phyloP scores from a whole-genome alignment of 2,888 invertebrate species.

The Autographa pulchrina region DNA sequence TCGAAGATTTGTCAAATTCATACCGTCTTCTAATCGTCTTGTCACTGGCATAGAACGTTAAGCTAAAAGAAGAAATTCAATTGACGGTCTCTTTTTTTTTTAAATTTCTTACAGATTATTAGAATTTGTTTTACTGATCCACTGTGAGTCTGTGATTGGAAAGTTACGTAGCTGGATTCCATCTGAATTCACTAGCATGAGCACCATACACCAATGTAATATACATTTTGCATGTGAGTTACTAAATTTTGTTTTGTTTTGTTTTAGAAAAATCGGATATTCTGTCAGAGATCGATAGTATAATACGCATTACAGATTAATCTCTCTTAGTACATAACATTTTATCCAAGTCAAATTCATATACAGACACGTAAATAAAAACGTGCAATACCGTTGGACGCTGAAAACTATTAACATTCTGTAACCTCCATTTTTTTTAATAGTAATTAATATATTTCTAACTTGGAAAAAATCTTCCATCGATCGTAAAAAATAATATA shows the following conservation, averaged over 20 bases:
- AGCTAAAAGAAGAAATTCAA: background rate
- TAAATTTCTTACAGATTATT: background rate
- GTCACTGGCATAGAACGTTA: background rate
- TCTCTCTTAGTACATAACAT: background rate
- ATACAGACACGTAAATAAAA: too few relatives aligned
- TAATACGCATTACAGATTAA: background rate
- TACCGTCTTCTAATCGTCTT: background rate
- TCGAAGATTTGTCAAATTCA: constrained; percentile 39
- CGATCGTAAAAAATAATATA: background rate
- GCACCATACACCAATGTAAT: background rate
- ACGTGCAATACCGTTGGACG: too few relatives aligned
- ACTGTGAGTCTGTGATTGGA: background rate
- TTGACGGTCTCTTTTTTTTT: background rate
- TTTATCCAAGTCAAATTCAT: too few relatives aligned
- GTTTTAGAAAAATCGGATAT: background rate
- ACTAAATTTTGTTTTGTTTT: background rate
- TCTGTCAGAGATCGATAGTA: background rate
- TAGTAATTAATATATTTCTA: too few relatives aligned
- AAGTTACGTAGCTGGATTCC: background rate
- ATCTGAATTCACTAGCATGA: background rate
- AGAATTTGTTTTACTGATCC: too few relatives aligned
- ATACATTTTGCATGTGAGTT: background rate
- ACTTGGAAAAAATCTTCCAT: background rate
- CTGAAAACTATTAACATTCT: too few relatives aligned
- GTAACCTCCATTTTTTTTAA: too few relatives aligned